Conservation (phyloP, 2,113 vertebrate genomes). For the Ginglymostoma cirratum region DNA sequence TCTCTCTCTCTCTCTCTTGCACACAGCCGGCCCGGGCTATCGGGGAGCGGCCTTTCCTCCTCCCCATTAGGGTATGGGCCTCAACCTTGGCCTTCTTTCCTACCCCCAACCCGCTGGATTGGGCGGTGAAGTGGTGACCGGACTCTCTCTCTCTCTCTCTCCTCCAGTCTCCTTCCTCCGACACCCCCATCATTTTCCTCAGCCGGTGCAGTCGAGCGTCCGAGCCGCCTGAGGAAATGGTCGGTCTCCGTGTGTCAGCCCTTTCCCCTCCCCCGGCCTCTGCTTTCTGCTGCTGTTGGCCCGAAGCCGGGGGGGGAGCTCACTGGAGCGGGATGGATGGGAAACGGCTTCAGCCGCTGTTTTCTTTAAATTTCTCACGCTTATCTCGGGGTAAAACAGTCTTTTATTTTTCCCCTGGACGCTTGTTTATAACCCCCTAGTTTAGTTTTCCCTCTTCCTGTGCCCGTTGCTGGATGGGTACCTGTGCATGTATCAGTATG, state of each 20-base stretch:
- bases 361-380: too few species aligned
- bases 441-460: neutral
- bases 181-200: neutral
- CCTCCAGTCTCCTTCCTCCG: too few species aligned
- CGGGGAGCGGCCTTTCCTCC: too few species aligned
- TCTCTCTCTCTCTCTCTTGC: neutral
- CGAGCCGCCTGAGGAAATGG: neutral
- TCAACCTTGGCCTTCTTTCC: neutral
- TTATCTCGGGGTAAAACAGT: too few species aligned
- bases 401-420: neutral
- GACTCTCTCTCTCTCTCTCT: neutral
- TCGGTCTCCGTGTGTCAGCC: neutral
- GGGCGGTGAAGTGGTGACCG: too few species aligned
- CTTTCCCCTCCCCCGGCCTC: neutral
- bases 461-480: neutral
- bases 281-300: neutral
- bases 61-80: neutral
- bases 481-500: neutral
- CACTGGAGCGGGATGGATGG: too few species aligned
- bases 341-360: neutral
- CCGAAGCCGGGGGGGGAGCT: neutral
- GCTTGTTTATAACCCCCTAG: too few species aligned
- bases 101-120: too few species aligned
- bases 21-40: neutral
- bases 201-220: neutral